Evolutionary conservation across 64 coral and sea anemone species (phyloP).

Genomic region (Stichodactyla helianthus): DNA sequence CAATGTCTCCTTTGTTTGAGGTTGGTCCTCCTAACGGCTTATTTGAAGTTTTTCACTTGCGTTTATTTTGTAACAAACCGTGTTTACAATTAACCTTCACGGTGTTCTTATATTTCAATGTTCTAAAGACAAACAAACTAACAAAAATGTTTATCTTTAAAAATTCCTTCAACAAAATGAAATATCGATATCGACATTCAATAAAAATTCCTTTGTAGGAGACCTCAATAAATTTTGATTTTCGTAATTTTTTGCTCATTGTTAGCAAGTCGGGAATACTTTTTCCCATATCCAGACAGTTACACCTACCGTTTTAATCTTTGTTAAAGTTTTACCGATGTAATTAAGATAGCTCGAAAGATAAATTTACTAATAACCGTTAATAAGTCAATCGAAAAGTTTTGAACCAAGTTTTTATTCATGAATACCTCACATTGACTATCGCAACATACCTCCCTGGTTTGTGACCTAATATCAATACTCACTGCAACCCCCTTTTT

Average conservation of each 20-base stretch:
- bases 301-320: slow-evolving; percentile 2
- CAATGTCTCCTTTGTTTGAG: neutral
- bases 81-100: neutral
- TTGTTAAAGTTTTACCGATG: slow-evolving; percentile 17
- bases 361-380: slow-evolving; percentile 20
- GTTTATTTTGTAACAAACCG: neutral
- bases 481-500: neutral
- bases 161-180: neutral
- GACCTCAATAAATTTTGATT: neutral
- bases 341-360: slow-evolving; percentile 3
- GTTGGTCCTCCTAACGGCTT: neutral
- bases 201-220: neutral
- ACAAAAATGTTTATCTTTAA: neutral
- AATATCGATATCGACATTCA: neutral
- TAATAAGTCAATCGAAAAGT: slow-evolving; percentile 19
- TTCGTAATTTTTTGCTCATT: slow-evolving; percentile 3
- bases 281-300: neutral
- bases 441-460: neutral
- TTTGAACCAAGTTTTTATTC: neutral
- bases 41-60: neutral
- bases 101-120: neutral
- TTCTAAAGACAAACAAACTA: neutral
- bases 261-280: neutral
- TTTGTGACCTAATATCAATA: neutral
- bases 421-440: neutral